Evolutionary conservation across 2,797 vertebrate species (phyloP).

Genomic region (Erpetoichthys calabaricus): DNA sequence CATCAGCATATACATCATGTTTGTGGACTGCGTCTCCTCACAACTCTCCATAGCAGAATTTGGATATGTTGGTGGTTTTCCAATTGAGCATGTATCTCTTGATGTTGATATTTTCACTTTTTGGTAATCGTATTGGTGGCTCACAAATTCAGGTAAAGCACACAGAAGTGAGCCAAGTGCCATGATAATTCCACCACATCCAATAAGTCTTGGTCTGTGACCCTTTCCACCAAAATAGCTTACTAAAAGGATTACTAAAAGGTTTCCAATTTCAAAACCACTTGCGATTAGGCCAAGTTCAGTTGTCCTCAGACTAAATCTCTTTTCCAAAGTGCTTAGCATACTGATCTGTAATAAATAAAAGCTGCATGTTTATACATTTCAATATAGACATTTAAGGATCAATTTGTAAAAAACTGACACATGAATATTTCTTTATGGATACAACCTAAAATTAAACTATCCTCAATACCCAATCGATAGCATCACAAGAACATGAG

Average conservation of each 20-base stretch:
- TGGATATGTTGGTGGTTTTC: slow-evolving; percentile 3
- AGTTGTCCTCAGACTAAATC: slow-evolving; percentile 9
- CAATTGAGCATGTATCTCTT: slow-evolving; percentile 6
- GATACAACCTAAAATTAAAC: no score
- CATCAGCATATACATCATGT: slow-evolving; percentile 12
- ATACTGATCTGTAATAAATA: slow-evolving; percentile 11
- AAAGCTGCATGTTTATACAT: no score
- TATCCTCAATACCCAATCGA: no score
- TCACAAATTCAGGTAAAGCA: slow-evolving; percentile 12
- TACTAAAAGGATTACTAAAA: slow-evolving; percentile 12
- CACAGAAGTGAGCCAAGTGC: slow-evolving; percentile 11
- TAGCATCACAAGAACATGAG: no score
- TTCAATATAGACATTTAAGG: no score
- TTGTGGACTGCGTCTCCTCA: slow-evolving; percentile 10
- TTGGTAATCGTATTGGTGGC: slow-evolving; percentile 12
- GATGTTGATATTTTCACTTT: slow-evolving; percentile 9
- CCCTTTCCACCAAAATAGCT: slow-evolving; percentile 14
- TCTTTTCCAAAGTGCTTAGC: slow-evolving; percentile 10
- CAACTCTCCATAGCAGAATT: background rate
- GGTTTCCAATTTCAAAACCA: slow-evolving; percentile 13
- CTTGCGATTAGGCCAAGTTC: slow-evolving; percentile 13
- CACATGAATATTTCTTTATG: no score
- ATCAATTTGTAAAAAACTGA: no score
- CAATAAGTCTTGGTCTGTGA: slow-evolving; percentile 10
- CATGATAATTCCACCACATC: slow-evolving; percentile 12